Conservation (phyloP, 1,140 invertebrate genomes). For the Achatina immaculata region DNA sequence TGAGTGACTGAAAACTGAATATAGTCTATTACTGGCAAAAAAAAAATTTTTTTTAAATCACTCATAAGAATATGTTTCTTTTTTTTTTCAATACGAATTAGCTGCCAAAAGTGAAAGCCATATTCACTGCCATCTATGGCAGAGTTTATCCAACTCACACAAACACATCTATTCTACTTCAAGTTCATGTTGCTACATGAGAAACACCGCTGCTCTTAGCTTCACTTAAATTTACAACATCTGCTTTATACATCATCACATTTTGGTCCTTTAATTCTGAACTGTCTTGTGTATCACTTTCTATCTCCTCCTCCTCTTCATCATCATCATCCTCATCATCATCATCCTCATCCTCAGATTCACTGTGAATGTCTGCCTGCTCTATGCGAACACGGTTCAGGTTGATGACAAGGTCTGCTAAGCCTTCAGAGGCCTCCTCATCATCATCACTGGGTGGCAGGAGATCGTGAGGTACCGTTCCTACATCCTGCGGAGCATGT, state of each 20-base stretch:
- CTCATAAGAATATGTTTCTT: too few relatives aligned
- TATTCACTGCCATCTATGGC: too few relatives aligned
- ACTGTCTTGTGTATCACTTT: background rate
- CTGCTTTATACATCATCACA: too few relatives aligned
- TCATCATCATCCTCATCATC: constrained; percentile 27
- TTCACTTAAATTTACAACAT: background rate
- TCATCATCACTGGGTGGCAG: constrained; percentile 34
- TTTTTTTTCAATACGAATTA: too few relatives aligned
- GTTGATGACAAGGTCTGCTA: constrained; percentile 29
- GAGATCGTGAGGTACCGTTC: constrained; percentile 24
- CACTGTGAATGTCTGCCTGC: background rate
- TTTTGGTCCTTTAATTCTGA: background rate
- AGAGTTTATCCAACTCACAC: too few relatives aligned
- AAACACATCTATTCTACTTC: too few relatives aligned
- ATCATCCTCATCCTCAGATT: constrained; percentile 8
- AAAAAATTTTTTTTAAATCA: too few relatives aligned
- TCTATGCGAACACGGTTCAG: constrained; percentile 29
- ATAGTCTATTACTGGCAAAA: too few relatives aligned
- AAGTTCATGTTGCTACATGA: background rate
- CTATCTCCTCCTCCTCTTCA: background rate
- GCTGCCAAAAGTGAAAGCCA: too few relatives aligned
- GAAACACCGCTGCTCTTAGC: background rate
- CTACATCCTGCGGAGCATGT: background rate
- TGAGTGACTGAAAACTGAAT: too few relatives aligned
- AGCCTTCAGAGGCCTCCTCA: background rate